A percentile compares a stretch with the other conserved stretches of the same genome.
phyloP scores from a whole-genome alignment of 2,888 invertebrate genomes.

The Metopia argyrocephala region DNA sequence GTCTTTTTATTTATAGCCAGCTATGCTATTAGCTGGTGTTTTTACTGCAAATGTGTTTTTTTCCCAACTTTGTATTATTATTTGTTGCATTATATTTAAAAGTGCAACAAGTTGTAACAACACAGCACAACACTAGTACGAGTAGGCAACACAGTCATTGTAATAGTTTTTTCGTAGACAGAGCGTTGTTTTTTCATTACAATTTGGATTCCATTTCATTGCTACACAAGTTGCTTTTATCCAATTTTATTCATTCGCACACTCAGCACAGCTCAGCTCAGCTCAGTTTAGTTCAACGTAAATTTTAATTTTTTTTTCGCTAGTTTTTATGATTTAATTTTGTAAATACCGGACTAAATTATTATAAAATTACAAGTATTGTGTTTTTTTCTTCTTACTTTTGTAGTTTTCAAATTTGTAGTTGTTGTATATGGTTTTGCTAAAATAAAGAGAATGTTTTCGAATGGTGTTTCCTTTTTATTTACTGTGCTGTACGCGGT shows the following conservation, averaged over 20 bases:
- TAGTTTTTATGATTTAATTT: constrained; percentile 43
- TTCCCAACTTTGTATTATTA: constrained; percentile 43
- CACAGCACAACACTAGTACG: neutral
- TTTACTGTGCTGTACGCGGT: neutral
- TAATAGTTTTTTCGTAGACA: constrained; percentile 25
- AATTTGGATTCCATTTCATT: constrained; percentile 61
- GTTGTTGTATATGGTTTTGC: neutral
- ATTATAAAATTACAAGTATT: neutral
- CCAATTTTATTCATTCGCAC: neutral
- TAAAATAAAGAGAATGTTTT: constrained; percentile 37
- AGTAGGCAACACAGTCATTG: constrained; percentile 9
- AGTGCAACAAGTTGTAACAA: constrained; percentile 46
- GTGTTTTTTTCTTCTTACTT: neutral
- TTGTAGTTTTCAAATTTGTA: too few species aligned
- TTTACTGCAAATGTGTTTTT: too few species aligned
- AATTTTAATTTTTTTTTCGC: neutral
- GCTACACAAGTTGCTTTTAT: constrained; percentile 48
- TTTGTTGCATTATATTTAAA: constrained; percentile 36
- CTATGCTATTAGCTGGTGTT: constrained; percentile 31
- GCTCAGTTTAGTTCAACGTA: neutral
- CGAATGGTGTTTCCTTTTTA: constrained; percentile 8
- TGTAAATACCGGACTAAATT: constrained; percentile 48
- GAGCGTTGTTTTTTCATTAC: constrained; percentile 29
- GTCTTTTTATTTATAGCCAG: neutral
- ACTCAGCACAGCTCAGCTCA: constrained; percentile 3